Percentiles rank a stretch among this genome's conserved stretches.
Conservation (phyloP, 2,113 vertebrate species). For the Ciconia boyciana region DNA sequence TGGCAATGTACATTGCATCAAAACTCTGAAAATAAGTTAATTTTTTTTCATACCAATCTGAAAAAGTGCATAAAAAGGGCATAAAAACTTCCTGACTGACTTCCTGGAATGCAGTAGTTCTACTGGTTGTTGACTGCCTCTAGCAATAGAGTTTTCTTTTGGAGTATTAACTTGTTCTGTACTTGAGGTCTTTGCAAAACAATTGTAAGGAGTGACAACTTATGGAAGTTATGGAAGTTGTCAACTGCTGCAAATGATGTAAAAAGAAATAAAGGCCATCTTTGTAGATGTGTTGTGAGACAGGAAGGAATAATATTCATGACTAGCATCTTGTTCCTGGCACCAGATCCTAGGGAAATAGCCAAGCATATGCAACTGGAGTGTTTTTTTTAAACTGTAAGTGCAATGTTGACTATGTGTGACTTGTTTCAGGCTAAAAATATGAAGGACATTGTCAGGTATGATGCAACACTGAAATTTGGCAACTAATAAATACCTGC, state of each 20-base stretch:
- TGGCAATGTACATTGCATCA: neutral
- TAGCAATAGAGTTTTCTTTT: neutral
- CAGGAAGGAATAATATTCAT: neutral
- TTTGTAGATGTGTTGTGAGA: neutral
- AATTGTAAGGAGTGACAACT: neutral
- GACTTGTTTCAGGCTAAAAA: neutral
- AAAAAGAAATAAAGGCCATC: neutral
- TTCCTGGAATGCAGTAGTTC: neutral
- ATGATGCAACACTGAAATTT: neutral
- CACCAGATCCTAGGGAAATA: neutral
- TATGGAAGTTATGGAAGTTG: neutral
- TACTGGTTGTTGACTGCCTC: neutral
- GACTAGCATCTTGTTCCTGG: neutral
- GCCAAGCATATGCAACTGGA: neutral
- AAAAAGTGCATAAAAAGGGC: neutral
- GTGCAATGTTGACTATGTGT: neutral
- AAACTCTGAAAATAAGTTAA: neutral
- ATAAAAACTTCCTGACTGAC: neutral
- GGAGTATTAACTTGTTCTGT: neutral
- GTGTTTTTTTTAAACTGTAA: neutral
- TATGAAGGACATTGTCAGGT: neutral
- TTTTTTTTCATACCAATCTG: neutral
- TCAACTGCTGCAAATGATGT: neutral
- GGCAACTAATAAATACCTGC: neutral
- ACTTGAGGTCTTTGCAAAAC: neutral